Base-by-base conservation (phyloP, 2,113 vertebrate genomes). In the Vimba vimba region DNA sequence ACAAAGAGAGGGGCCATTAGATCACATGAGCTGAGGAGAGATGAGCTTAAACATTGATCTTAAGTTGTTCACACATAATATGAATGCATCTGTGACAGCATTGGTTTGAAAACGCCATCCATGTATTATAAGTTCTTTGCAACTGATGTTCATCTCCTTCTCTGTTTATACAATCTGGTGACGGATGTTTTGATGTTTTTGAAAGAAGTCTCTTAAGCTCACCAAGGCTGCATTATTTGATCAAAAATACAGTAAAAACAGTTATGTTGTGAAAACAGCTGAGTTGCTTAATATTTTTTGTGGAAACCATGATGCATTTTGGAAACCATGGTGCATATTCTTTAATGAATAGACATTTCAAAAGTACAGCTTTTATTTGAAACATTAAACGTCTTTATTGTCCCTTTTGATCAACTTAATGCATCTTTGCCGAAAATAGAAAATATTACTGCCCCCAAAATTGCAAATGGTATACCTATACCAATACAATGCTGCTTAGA, bases 1-100 rank as follows among this genome's bases (percentile, higher is more conserved):
- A 87, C 23, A 81, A 45, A 47, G 60, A 79, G 25, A 68, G 59
- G 36, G 69, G 4, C 64, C 64, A 12, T 25, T 36, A 78, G 82
- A 39, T 30, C 39, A 62, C 47, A 83, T 78, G 25, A 83, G 36
- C 21, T 64, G 78, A 76, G 80, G 27, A 60, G 75, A 12, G 23
- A 11, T 21, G 30, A 64, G 50, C 33, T 43, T 33, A 85, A 59
- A 85, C 33, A 84, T 12, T 75, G 3, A 69, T 62, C 68, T 79
- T 39, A 64, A 27, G 17, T 47, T 50, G 2, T 68, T 82, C 50
- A 82, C 6, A 50, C 23, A 66, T 27, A 27, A 19, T 76, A 19
- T 19, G 3, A 52, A 52, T 1, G 39, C 21, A 50, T 27, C 73
- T 50, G 45, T 50, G 25, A 52, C 11, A 25, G 8, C 50, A 50